Evolutionary conservation across 37 sponge, comb jelly and placozoan species (phyloP).

Genomic region (Ephydatia muelleri): DNA sequence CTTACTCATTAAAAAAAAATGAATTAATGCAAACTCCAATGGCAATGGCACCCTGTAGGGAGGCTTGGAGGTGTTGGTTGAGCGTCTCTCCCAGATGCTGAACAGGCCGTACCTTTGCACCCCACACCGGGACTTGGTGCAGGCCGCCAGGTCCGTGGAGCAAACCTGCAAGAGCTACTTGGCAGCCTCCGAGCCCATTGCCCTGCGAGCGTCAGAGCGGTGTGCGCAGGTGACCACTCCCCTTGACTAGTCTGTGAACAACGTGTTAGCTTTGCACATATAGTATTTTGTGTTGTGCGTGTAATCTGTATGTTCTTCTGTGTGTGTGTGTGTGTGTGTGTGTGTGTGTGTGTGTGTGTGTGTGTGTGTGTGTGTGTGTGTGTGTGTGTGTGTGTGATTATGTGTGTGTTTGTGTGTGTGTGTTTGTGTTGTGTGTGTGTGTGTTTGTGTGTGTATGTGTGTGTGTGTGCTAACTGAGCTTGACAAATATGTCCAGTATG

Average conservation of each 20-base stretch:
- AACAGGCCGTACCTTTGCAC: neutral
- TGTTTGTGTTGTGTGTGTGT: neutral
- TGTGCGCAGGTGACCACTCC: neutral
- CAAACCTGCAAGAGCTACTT: neutral
- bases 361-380: neutral
- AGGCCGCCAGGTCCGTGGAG: neutral
- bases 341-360: slow-evolving; percentile 2
- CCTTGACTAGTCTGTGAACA: too few relatives aligned
- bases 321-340: too few relatives aligned
- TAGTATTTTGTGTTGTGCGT: too few relatives aligned
- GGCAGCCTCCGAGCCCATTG: neutral
- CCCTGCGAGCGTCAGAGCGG: neutral
- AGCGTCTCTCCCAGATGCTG: neutral
- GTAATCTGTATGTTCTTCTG: neutral
- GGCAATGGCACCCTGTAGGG: neutral
- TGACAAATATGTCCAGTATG: neutral
- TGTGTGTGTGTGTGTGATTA: neutral
- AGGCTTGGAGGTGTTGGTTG: neutral
- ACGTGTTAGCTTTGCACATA: too few relatives aligned
- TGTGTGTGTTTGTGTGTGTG: neutral
- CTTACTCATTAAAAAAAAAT: too few relatives aligned
- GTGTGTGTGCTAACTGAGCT: too few relatives aligned
- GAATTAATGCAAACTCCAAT: too few relatives aligned
- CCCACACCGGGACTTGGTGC: neutral
- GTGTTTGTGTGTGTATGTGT: too few relatives aligned